Evolutionary conservation across 2,797 vertebrate genomes (phyloP).

Genomic region (Sardinella longiceps): DNA sequence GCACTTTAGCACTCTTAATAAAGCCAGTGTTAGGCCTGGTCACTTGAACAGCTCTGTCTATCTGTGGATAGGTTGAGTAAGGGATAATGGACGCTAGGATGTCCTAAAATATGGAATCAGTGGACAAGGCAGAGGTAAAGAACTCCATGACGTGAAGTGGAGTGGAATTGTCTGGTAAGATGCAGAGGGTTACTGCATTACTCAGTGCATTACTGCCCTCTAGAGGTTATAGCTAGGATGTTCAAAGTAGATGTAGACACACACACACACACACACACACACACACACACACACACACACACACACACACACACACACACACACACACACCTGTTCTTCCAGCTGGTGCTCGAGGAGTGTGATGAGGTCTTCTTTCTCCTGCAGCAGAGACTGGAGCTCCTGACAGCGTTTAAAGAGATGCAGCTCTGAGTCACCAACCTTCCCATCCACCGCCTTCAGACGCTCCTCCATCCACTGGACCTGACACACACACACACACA

Average conservation of each 20-base stretch:
- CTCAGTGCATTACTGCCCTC: not conserved
- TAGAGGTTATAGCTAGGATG: not conserved
- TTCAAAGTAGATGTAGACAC: not conserved
- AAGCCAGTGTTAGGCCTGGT: not conserved
- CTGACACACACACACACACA: constrained; percentile 65
- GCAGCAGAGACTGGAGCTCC: constrained; percentile 84
- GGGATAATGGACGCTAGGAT: no score
- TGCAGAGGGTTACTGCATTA: no score
- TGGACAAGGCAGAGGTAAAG: no score
- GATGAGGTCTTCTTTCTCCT: constrained; percentile 90
- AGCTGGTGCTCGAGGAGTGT: constrained; percentile 87
- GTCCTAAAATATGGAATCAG: no score
- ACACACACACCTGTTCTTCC: constrained; percentile 88
- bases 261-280: not conserved
- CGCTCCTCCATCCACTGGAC: constrained; percentile 97
- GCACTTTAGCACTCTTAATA: not conserved
- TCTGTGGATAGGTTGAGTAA: not conserved
- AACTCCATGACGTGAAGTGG: no score
- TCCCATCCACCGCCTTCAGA: constrained; percentile 86
- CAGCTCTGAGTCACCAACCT: constrained; percentile 87
- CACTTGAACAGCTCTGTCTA: not conserved
- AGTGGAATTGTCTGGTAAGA: no score
- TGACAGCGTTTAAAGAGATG: constrained; percentile 88
- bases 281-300: not conserved
- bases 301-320: not conserved